phyloP scores from a whole-genome alignment of 2,797 vertebrate genomes.

The Poecilia gillii region DNA sequence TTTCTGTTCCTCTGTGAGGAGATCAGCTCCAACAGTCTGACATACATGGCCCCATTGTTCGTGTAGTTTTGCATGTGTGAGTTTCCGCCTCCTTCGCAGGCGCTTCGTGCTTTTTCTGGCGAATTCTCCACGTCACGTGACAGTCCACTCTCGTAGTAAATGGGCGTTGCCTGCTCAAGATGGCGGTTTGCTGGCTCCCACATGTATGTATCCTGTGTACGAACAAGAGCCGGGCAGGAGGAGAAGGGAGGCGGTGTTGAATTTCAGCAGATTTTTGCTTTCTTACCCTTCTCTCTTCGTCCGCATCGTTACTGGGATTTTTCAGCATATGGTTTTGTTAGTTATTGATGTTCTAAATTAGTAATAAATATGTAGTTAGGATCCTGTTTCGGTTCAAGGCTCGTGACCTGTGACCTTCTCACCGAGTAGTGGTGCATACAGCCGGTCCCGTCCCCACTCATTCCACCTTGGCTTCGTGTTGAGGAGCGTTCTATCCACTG shows the following conservation, averaged over 20 bases:
- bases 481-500: neutral
- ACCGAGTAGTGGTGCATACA: neutral
- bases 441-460: too few relatives aligned
- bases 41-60: neutral
- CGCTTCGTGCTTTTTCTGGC: neutral
- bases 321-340: neutral
- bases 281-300: neutral
- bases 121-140: conserved; percentile 63
- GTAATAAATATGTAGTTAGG: neutral
- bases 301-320: neutral
- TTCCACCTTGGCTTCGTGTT: neutral
- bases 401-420: neutral
- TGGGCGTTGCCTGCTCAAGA: conserved; percentile 82
- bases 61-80: neutral
- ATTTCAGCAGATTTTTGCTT: neutral
- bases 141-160: conserved; percentile 77
- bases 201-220: conserved; percentile 27
- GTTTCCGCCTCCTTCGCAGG: neutral
- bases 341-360: neutral
- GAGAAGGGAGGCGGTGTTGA: neutral
- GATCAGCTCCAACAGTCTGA: neutral
- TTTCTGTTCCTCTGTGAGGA: neutral
- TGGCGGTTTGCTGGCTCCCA: conserved; percentile 72
- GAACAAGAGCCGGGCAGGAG: neutral
- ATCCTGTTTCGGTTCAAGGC: neutral